Base-by-base conservation (phyloP, 2,888 invertebrate genomes). In the Mactromeris polynyma region DNA sequence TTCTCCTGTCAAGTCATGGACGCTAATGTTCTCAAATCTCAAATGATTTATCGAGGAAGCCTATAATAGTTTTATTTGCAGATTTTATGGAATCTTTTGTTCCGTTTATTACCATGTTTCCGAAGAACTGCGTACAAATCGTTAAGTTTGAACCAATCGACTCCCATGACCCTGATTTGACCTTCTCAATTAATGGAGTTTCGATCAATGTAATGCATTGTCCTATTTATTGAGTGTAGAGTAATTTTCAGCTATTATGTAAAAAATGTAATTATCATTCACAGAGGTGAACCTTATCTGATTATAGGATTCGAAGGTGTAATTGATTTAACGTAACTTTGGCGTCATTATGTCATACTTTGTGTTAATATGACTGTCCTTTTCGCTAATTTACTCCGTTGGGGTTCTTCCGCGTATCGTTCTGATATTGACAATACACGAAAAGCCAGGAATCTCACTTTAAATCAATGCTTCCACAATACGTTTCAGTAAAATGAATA, bases 321-420 rank as follows among this genome's bases (percentile, higher is more conserved):
- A 40, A 79, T 79, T 26, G 46, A 79, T 79, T 79, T 42, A 26
- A 40, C 17, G 38, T 33, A 11, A 4, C 40, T 77, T 77, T 36
- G 73, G 73, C 36, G 17, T 73, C 36, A 73, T 73, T 73, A 33
- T 36, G 73, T 73, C 33, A 73, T 33, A 33, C 73, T 73, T 73
- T 33, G 73, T 2, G 73, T 26, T 36, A 73, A 11, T 36, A 19
- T 73, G 73, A 73, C 73, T 36, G 36, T 9, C 21, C 36, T 33
- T 73, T 73, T 36, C 73, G 77, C 51, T 78, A 51, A 78, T 84
- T 84, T 78, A 78, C 84, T 51, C 84, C 78, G 11, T 84, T 78
- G 77, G 78, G 84, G 77, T 84, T 54, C 78, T 84, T 54, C 78
- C 84, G 33, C n/a, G 73, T 36, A 33, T 73, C 73, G 73, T 73